Conservation (phyloP, 2,797 vertebrate genomes). For the Schizopygopsis malacanthus region DNA sequence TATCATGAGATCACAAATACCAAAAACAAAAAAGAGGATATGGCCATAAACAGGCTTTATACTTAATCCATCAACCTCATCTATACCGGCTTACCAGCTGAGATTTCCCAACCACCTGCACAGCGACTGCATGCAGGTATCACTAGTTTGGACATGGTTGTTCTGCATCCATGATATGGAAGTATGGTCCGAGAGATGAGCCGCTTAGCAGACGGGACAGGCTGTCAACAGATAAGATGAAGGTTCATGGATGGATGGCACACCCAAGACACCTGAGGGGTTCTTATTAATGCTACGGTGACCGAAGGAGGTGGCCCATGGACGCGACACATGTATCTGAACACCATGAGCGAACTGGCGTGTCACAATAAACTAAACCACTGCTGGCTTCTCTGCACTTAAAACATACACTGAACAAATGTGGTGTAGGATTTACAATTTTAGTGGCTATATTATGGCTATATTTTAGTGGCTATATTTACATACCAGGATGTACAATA, state of each 20-base stretch:
- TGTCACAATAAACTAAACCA: slow-evolving; percentile 62
- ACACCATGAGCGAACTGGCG: slow-evolving; percentile 57
- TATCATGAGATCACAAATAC: slow-evolving; percentile 35
- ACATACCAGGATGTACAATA: background rate
- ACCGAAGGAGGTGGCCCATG: slow-evolving; percentile 54
- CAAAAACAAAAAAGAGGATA: slow-evolving; percentile 18
- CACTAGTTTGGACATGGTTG: slow-evolving; percentile 56
- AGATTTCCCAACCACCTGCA: slow-evolving; percentile 51
- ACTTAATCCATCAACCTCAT: slow-evolving; percentile 26
- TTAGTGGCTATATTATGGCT: too few species aligned
- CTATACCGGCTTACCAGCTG: background rate
- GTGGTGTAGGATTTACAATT: background rate
- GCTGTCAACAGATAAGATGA: slow-evolving; percentile 40
- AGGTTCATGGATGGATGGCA: slow-evolving; percentile 27
- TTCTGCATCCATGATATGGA: slow-evolving; percentile 36
- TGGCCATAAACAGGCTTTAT: slow-evolving; percentile 1
- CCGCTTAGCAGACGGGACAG: background rate
- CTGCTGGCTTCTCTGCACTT: slow-evolving; percentile 56
- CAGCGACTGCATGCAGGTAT: slow-evolving; percentile 41
- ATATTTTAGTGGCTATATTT: too few species aligned
- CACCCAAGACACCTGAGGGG: slow-evolving; percentile 49
- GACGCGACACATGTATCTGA: slow-evolving; percentile 71
- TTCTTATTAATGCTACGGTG: background rate
- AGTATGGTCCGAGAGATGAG: slow-evolving; percentile 27
- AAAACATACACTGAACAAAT: slow-evolving; percentile 37